phyloP scores from a whole-genome alignment of 2,888 invertebrate genomes.

The Sinhomidia bicolor region DNA sequence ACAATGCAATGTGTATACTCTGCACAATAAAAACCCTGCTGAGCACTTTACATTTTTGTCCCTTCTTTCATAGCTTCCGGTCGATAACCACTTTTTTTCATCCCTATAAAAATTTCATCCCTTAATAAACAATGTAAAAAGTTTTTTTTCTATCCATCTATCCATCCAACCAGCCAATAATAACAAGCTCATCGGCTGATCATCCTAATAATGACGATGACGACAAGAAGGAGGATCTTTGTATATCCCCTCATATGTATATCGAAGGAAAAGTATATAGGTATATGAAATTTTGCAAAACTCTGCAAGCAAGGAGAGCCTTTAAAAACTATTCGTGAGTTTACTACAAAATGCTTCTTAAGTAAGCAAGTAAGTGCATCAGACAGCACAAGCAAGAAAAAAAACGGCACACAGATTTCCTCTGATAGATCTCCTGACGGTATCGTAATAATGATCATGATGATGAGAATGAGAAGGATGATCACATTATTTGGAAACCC shows the following conservation, averaged over 20 bases:
- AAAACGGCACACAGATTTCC: conserved; percentile 14
- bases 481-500: conserved; percentile 73
- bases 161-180: neutral
- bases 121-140: conserved; percentile 11
- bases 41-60: conserved; percentile 51
- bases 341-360: conserved; percentile 30
- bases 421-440: conserved; percentile 19
- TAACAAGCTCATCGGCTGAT: conserved; percentile 40
- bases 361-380: neutral
- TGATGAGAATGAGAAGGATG: neutral
- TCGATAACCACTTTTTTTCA: conserved; percentile 64
- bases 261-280: conserved; percentile 36
- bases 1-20: conserved; percentile 31
- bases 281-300: neutral
- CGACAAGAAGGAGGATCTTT: neutral
- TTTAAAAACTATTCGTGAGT: conserved; percentile 64
- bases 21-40: too few relatives aligned
- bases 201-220: conserved; percentile 5
- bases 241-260: neutral
- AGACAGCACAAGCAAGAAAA: neutral
- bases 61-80: conserved; percentile 68
- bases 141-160: too few relatives aligned
- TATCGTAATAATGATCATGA: conserved; percentile 4
- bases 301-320: conserved; percentile 58
- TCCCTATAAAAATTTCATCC: conserved; percentile 26